Percentiles rank a stretch among this genome's conserved stretches.
Evolutionary conservation across 2,888 invertebrate species (phyloP).

Genomic region (Polydrusus tereticollis): DNA sequence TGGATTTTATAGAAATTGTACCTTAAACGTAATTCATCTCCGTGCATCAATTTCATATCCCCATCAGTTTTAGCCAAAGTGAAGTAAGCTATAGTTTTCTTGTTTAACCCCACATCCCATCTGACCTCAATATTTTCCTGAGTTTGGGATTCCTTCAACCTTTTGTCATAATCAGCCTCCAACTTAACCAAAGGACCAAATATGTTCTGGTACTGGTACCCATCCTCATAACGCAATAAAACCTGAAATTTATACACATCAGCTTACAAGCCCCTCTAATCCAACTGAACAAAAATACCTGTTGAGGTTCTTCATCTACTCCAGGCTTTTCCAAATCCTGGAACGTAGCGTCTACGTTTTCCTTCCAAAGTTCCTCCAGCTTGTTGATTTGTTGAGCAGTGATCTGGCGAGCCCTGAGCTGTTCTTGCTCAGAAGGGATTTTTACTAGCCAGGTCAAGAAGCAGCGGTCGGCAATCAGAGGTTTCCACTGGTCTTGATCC

Average conservation of each 20-base stretch:
- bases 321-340: slow-evolving; percentile 99
- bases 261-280: no score
- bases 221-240: slow-evolving; percentile 90
- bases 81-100: slow-evolving; percentile 98
- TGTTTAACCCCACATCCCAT: slow-evolving; percentile 99
- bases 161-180: slow-evolving; percentile 98
- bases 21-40: slow-evolving; percentile 92
- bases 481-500: slow-evolving; percentile 99
- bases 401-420: slow-evolving; percentile 94
- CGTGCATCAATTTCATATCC: slow-evolving; percentile 99
- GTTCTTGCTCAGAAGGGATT: slow-evolving; percentile 97
- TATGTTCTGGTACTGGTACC: slow-evolving; percentile 98
- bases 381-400: slow-evolving; percentile 98
- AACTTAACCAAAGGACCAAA: slow-evolving; percentile 97
- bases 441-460: slow-evolving; percentile 98
- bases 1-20: not conserved
- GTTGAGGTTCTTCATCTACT: slow-evolving; percentile 97
- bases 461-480: slow-evolving; percentile 95
- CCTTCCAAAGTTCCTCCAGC: slow-evolving; percentile 98
- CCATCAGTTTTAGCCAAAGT: slow-evolving; percentile 97
- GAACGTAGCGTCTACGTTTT: slow-evolving; percentile 97
- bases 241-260: no score
- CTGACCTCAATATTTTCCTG: slow-evolving; percentile 98
- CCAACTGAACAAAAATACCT: slow-evolving; percentile 77
- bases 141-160: slow-evolving; percentile 97